Conservation (phyloP, 2,113 vertebrate species). For the Felis catus region F.catus_Fca126_mat1.0 CM031428.1:9219001-9219500, state of each 20-base stretch:
- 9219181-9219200: not conserved
- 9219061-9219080: not conserved
- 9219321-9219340: not conserved
- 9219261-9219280: not conserved
- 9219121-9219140: not conserved
- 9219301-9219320: not conserved
- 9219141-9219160: not conserved
- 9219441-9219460: not conserved
- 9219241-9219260: not conserved
- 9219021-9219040: no score
- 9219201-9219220: not conserved
- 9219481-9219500: not conserved
- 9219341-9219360: not conserved
- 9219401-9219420: not conserved
- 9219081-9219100: not conserved
- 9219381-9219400: not conserved
- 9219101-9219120: not conserved
- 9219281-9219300: not conserved
- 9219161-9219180: not conserved
- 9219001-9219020: no score
- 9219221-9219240: not conserved
- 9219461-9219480: not conserved
- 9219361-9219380: not conserved
- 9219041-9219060: not conserved
- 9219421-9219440: not conserved